A percentile compares a stretch with the other conserved stretches of the same genome.
Conservation (phyloP, 92 coral and sea anemone genomes). For the Porites lobata region DNA sequence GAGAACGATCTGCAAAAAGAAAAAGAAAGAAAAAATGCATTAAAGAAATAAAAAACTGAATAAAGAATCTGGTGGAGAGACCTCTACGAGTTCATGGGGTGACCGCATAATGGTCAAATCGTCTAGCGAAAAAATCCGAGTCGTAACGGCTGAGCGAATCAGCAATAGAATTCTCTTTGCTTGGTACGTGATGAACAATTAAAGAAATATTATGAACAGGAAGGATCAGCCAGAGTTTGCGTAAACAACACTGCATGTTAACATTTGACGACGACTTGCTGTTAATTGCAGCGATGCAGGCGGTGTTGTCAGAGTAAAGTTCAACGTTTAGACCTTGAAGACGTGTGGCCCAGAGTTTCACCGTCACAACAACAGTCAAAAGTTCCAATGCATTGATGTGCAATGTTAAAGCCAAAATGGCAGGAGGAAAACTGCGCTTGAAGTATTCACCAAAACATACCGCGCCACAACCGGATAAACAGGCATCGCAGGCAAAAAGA, state of each 20-base stretch:
- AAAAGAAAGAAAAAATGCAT: background rate
- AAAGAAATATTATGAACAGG: conserved; percentile 12
- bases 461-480: conserved; percentile 41
- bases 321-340: conserved; percentile 47
- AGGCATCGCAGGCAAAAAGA: conserved; percentile 61
- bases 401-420: conserved; percentile 26
- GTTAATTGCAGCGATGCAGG: conserved; percentile 42
- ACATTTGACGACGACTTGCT: conserved; percentile 17
- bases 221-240: conserved; percentile 32
- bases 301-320: conserved; percentile 15
- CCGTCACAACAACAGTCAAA: conserved; percentile 40
- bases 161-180: conserved; percentile 19
- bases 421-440: conserved; percentile 31
- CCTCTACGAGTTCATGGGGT: conserved; percentile 26
- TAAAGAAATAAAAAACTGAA: conserved; percentile 33
- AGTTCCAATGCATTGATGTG: conserved; percentile 53
- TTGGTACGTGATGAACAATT: conserved; percentile 27
- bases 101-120: no score
- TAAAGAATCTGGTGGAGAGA: background rate
- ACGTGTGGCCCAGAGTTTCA: conserved; percentile 39
- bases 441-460: conserved; percentile 58
- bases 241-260: conserved; percentile 49
- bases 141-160: conserved; percentile 44
- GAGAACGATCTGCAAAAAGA: conserved; percentile 18
- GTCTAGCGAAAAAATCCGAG: no score